Evolutionary conservation across 2,797 vertebrate genomes (phyloP).

Genomic region (Pipistrellus nathusii): DNA sequence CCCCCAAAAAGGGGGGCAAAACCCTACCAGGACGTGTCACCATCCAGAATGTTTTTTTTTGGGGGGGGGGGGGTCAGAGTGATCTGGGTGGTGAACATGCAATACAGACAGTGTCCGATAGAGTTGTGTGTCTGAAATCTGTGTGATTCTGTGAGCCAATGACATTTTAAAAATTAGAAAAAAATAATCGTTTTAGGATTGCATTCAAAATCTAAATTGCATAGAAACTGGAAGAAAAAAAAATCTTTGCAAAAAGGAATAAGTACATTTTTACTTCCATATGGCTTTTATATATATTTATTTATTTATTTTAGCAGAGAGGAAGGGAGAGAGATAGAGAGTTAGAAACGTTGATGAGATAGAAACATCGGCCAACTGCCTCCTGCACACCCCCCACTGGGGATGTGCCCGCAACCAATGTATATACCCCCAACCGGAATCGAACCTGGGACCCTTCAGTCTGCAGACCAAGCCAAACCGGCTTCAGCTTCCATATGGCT

Average conservation of each 20-base stretch:
- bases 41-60: constrained; percentile 42
- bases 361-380: too few species aligned
- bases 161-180: neutral
- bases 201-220: constrained; percentile 20
- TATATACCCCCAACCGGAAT: too few species aligned
- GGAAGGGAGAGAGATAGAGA: too few species aligned
- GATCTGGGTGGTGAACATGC: neutral
- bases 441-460: too few species aligned
- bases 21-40: neutral
- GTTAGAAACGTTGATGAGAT: too few species aligned
- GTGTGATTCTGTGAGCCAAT: neutral
- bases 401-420: too few species aligned
- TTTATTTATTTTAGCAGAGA: too few species aligned
- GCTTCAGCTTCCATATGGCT: neutral
- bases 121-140: neutral
- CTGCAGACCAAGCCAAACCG: too few species aligned
- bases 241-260: neutral
- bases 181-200: constrained; percentile 44
- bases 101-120: neutral
- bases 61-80: neutral
- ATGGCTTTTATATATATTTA: neutral
- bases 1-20: neutral
- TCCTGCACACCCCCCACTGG: too few species aligned
- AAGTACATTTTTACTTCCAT: constrained; percentile 9
- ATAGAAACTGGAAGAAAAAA: neutral